Conservation (phyloP, 1,140 invertebrate species). For the Uloborus diversus region DNA sequence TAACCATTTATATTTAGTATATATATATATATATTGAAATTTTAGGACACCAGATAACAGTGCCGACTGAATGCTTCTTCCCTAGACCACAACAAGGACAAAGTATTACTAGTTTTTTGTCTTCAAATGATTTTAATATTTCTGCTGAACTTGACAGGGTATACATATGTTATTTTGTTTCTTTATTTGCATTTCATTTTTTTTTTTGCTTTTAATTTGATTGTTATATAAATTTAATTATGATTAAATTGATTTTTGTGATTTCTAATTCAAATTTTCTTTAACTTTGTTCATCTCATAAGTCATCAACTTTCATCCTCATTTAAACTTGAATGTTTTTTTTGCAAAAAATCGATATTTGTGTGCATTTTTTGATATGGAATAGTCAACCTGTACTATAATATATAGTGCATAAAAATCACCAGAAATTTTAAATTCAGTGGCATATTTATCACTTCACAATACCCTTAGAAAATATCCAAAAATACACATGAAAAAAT, state of each 20-base stretch:
- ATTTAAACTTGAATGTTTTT: background rate
- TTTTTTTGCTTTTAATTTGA: background rate
- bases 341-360: background rate
- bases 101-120: constrained; percentile 77
- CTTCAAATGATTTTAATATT: constrained; percentile 76
- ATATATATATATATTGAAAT: background rate
- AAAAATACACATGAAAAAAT: too few relatives aligned
- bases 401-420: too few relatives aligned
- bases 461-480: too few relatives aligned
- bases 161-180: constrained; percentile 33
- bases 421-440: too few relatives aligned
- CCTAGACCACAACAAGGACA: constrained; percentile 76
- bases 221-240: background rate
- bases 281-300: too few relatives aligned
- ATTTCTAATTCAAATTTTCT: too few relatives aligned
- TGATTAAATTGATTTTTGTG: too few relatives aligned
- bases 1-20: background rate
- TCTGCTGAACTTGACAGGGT: constrained; percentile 80
- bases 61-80: constrained; percentile 66
- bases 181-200: constrained; percentile 4
- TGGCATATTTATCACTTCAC: too few relatives aligned
- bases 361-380: too few relatives aligned
- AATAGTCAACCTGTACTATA: too few relatives aligned
- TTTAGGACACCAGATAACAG: constrained; percentile 32
- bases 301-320: too few relatives aligned